Evolutionary conservation across 53 echinoderm and acorn worm genomes (phyloP).

Genomic region (Echinarachnius parma): DNA sequence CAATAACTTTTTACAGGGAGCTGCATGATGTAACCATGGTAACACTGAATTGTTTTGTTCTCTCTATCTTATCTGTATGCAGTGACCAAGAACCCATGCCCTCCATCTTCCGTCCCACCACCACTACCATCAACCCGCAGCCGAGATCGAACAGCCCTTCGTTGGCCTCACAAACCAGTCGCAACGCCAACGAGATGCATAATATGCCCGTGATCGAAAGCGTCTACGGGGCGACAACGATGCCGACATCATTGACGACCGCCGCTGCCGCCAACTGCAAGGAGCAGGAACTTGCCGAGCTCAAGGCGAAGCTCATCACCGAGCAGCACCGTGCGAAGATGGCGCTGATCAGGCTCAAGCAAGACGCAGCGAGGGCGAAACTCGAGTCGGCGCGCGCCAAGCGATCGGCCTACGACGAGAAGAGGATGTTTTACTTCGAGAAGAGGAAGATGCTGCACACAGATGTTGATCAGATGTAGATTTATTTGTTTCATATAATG

Average conservation of each 20-base stretch:
- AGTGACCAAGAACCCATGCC: background rate
- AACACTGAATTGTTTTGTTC: too few relatives aligned
- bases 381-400: conserved; percentile 22
- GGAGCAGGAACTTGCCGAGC: background rate
- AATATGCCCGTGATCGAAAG: background rate
- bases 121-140: too few relatives aligned
- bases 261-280: background rate
- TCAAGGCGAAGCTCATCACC: background rate
- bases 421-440: conserved; percentile 37
- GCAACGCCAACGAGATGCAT: too few relatives aligned
- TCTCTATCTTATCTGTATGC: too few relatives aligned
- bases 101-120: background rate
- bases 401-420: conserved; percentile 31
- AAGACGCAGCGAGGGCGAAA: conserved; percentile 24
- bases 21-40: too few relatives aligned
- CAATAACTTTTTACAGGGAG: too few relatives aligned
- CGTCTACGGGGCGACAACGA: background rate
- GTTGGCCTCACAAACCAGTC: too few relatives aligned
- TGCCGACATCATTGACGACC: background rate
- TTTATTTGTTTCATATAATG: too few relatives aligned
- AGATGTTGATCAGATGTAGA: background rate
- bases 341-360: conserved; percentile 16
- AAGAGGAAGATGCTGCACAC: conserved; percentile 21
- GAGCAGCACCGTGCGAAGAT: conserved; percentile 28
- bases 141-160: too few relatives aligned